Evolutionary conservation across 1,140 invertebrate species (phyloP).

Genomic region (Diachasma alloeum): DNA sequence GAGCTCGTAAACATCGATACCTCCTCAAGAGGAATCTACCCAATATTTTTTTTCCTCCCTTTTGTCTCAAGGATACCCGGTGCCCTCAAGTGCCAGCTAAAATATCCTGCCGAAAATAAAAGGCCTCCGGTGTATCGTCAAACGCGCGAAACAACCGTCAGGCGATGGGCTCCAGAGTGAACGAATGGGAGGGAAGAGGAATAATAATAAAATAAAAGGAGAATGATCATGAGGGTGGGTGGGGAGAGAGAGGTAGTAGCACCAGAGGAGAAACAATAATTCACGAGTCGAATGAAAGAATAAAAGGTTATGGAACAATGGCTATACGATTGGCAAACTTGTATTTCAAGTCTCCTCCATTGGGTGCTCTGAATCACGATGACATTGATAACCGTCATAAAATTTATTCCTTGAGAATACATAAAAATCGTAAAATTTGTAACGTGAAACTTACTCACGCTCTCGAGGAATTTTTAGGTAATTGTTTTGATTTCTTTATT

Average conservation of each 20-base stretch:
- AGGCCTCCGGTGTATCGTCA: slow-evolving; percentile 36
- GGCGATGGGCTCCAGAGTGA: not conserved
- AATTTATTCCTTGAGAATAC: slow-evolving; percentile 29
- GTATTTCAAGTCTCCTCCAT: slow-evolving; percentile 14
- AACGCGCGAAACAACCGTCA: slow-evolving; percentile 40
- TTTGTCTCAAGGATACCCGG: slow-evolving; percentile 20
- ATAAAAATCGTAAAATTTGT: slow-evolving; percentile 4
- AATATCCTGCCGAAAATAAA: slow-evolving; percentile 29
- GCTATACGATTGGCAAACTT: slow-evolving; percentile 6
- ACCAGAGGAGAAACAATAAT: slow-evolving; percentile 41
- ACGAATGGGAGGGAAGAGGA: not conserved
- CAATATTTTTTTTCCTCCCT: not conserved
- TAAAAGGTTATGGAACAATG: slow-evolving; percentile 22
- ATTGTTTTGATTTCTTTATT: not conserved
- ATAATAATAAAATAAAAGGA: not conserved
- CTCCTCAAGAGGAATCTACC: slow-evolving; percentile 2
- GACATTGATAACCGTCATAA: slow-evolving; percentile 44
- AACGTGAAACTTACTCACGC: not conserved
- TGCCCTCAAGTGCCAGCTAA: slow-evolving; percentile 15
- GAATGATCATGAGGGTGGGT: not conserved
- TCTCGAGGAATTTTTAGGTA: not conserved
- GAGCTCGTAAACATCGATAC: slow-evolving; percentile 62
- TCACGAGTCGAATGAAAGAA: slow-evolving; percentile 30
- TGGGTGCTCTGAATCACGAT: slow-evolving; percentile 26
- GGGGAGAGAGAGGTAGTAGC: slow-evolving; percentile 3